Conservation (phyloP, 2,113 vertebrate species). For the Rhea pennata region DNA sequence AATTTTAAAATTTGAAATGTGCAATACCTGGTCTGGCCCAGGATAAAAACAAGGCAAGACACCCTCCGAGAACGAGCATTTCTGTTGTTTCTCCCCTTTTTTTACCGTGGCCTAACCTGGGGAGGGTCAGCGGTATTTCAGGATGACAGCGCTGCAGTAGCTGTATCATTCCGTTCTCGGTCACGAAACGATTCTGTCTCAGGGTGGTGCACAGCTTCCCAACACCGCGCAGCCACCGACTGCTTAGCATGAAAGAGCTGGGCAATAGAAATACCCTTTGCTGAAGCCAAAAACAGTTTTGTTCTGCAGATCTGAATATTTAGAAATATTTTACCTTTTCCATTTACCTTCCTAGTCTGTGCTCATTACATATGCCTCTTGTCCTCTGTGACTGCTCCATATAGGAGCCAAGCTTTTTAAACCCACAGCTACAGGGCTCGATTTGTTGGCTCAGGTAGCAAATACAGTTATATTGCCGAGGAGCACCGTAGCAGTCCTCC, state of each 20-base stretch:
- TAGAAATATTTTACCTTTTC: not conserved
- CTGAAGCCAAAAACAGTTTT: not conserved
- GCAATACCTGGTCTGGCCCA: not conserved
- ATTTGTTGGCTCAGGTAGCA: conserved; percentile 7
- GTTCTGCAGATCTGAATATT: not conserved
- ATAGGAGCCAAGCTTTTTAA: not conserved
- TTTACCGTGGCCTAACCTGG: not conserved
- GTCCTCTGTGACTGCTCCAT: not conserved
- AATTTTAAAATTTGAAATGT: not conserved
- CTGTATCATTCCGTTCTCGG: not conserved
- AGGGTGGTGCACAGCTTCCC: not conserved
- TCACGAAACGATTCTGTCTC: rapidly evolving
- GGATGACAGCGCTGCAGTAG: not conserved
- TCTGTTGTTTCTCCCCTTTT: not conserved
- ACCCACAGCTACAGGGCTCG: not conserved
- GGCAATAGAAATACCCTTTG: not conserved
- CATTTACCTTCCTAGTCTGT: rapidly evolving
- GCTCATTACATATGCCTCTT: not conserved
- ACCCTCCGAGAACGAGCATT: not conserved
- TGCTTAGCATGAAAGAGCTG: not conserved
- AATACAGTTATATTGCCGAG: not conserved
- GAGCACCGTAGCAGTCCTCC: not conserved
- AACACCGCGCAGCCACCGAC: not conserved
- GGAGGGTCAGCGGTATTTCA: not conserved
- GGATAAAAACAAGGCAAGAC: not conserved